Evolutionary conservation across 1,140 invertebrate species (phyloP).

Genomic region (Potamilus streckersoni): DNA sequence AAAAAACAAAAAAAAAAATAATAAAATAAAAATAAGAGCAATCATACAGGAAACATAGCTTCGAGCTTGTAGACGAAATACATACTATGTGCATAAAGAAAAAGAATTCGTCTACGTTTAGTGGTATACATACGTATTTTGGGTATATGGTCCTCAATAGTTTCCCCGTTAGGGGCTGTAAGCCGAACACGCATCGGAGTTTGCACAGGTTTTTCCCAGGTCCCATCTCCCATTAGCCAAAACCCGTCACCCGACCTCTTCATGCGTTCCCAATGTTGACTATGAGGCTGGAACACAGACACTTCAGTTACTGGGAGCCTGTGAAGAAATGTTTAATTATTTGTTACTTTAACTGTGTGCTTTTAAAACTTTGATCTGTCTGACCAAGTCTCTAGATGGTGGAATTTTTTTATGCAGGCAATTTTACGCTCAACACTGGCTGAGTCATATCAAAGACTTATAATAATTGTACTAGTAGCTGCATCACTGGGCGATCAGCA

Average conservation of each 20-base stretch:
- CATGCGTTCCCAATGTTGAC: conserved; percentile 30
- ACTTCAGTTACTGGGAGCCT: conserved; percentile 52
- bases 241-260: conserved; percentile 45
- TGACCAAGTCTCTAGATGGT: not conserved
- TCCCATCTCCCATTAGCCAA: conserved; percentile 37
- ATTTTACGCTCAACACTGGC: not conserved
- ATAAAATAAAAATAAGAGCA: no score
- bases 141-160: conserved; percentile 36
- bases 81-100: no score
- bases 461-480: no score
- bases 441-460: no score
- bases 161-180: conserved; percentile 44
- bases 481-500: no score
- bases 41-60: no score
- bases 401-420: conserved; percentile 3
- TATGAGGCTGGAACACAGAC: conserved; percentile 34
- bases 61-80: no score
- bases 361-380: not conserved
- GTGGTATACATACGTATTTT: no score
- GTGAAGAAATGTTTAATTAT: not conserved
- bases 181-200: conserved; percentile 41
- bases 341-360: not conserved
- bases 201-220: conserved; percentile 34
- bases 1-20: no score
- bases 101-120: no score